Base-by-base conservation (phyloP, 2,113 vertebrate genomes). In the Cheilinus undulatus region DNA sequence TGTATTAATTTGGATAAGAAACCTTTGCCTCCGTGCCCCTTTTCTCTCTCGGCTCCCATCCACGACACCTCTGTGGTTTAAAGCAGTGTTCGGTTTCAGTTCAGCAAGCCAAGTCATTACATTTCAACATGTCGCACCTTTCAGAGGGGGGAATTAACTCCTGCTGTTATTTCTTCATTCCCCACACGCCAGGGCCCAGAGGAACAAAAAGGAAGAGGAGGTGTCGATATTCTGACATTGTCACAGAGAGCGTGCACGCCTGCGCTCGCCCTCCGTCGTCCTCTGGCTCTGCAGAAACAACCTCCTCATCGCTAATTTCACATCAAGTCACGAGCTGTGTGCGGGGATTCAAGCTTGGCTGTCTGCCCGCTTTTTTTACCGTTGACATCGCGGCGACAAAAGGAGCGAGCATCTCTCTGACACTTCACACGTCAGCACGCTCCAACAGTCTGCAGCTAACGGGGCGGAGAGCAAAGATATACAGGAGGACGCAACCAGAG, bases 91-190 rank as follows among this genome's bases (percentile, higher is more conserved):
- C 76, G 85, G 91, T 88, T 90, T 89, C 92, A 90, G 91, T 79
- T 93, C 91, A 91, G 86, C 92, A 92, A 88, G 88, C 92, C 91
- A 90, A 88, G 92, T 92, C 92, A 92, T 93, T 92, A 90, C 92
- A 88, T 92, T 91, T 85, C 83, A 86, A 85, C 91, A 87, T 78
- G 84, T 90, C 77, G 78, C 88, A 91, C 89, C 91, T 91, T 91
- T 91, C 80, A 83, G 71, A 76, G 76, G 72, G 42, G 76, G 86
- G 88, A 91, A 91, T 91, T 91, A 90, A 83, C 86, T 57, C 64
- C 53, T 54, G 71, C 83, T 80, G 82, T 87, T 77, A 86, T 85
- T 89, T 89, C 84, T 84, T 88, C 83, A 88, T 91, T 90, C 88
- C 80, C 64, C 63, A 50, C 77, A 78, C 77, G 69, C 73, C n/a